Evolutionary conservation across 2,888 invertebrate genomes (phyloP).

Genomic region (Chloroclysta siterata): DNA sequence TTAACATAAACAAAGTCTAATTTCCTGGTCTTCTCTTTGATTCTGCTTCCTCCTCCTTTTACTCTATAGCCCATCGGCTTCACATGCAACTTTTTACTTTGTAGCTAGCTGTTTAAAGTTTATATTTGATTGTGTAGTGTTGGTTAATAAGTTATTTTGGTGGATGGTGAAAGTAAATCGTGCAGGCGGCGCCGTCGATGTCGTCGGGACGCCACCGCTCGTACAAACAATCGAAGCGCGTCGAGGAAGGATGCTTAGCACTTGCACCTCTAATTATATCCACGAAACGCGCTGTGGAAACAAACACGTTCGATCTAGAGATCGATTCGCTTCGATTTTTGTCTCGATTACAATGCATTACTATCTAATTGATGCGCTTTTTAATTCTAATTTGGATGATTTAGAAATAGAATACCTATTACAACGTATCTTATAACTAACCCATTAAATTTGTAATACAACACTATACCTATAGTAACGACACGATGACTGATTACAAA

Average conservation of each 20-base stretch:
- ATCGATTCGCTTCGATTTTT: constrained; percentile 39
- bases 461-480: too few relatives aligned
- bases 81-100: constrained; percentile 39
- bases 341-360: constrained; percentile 40
- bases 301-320: constrained; percentile 58
- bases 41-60: constrained; percentile 35
- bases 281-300: constrained; percentile 69
- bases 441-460: too few relatives aligned
- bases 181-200: constrained; percentile 80
- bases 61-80: constrained; percentile 35
- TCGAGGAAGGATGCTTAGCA: constrained; percentile 81
- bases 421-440: too few relatives aligned
- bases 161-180: constrained; percentile 61
- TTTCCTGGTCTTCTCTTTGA: constrained; percentile 74
- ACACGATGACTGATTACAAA: too few relatives aligned
- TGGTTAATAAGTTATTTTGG: constrained; percentile 53
- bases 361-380: constrained; percentile 19
- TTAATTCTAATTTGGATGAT: constrained; percentile 5
- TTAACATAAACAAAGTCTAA: constrained; percentile 78
- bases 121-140: constrained; percentile 40
- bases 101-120: constrained; percentile 36
- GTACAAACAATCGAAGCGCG: constrained; percentile 76
- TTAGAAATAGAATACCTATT: not conserved
- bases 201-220: constrained; percentile 74
- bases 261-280: constrained; percentile 82